A percentile compares a stretch with the other conserved stretches of the same genome.
These are phyloP conservation scores for Gadus macrocephalus DNA, from an alignment of 2,113 vertebrate species.

Conservation along the genomic window DNA sequence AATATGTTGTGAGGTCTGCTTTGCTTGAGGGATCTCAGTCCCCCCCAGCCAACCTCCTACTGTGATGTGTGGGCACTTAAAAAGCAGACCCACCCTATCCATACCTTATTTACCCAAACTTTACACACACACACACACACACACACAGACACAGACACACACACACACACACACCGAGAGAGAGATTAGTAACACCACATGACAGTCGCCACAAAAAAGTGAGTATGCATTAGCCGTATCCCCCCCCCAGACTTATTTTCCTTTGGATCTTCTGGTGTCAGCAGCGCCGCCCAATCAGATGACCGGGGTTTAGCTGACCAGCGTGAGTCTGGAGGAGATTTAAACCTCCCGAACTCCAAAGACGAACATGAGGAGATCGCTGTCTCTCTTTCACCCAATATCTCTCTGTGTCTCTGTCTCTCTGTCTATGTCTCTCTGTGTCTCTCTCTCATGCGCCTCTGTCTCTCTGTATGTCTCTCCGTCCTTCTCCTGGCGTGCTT, in stretches of 20 bases:
- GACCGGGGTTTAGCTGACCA: slow-evolving; percentile 30
- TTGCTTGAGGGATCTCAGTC: not conserved
- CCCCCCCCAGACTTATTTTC: slow-evolving; percentile 1
- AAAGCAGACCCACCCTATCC: not conserved
- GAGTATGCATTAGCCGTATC: too few species aligned
- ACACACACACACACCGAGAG: not conserved
- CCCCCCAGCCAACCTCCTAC: not conserved
- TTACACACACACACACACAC: not conserved
- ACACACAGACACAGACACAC: not conserved
- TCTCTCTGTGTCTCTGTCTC: too few species aligned
- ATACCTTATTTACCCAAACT: too few species aligned
- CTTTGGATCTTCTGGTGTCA: slow-evolving; percentile 41
- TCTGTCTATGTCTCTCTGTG: too few species aligned
- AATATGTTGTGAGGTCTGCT: too few species aligned
- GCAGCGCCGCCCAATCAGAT: slow-evolving; percentile 38
- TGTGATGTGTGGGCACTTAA: too few species aligned
- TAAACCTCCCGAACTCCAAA: slow-evolving; percentile 41
- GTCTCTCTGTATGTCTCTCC: slow-evolving; percentile 21
- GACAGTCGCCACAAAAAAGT: too few species aligned
- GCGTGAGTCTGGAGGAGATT: slow-evolving; percentile 55
- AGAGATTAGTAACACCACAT: not conserved
- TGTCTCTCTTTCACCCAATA: too few species aligned
- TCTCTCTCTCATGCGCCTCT: slow-evolving; percentile 21
- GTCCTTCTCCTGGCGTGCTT: slow-evolving; percentile 25
- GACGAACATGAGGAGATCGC: too few species aligned